Evolutionary conservation across 2,113 vertebrate genomes (phyloP), one percentile per base, ranked within the genome.

Genomic region (Probosciger aterrimus): DNA sequence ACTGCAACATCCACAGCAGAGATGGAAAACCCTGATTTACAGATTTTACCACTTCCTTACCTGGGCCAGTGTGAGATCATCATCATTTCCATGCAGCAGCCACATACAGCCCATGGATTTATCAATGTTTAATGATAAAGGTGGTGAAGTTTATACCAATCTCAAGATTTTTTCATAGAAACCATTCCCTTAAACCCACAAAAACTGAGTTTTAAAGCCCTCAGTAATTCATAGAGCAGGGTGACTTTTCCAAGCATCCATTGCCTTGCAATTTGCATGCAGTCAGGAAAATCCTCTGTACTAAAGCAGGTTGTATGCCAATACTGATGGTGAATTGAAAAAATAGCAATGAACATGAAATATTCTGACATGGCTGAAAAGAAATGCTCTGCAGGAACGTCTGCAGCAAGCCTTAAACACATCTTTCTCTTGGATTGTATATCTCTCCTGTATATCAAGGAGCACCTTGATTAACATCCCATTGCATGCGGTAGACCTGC

Each of bases 401-500:
- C 35, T 82, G 44, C 43, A 50, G 37, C 60, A 57, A 94, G 73
- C 15, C 41, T 50, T 46, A 18, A 41, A 55, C 19, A 3, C 30
- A 33, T 57, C 79, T 79, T 69, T 68, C 53, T 28, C 24, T 17
- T 2, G 1, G 17, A 27, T 9, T 44, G 41, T 23, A 17, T 50
- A 74, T 55, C 67, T n/a, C n/a, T n/a, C n/a, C n/a, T 44, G 41
- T 23, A 17, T 50, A 74, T 55, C 67, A 50, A 60, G 47, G 60
- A 43, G 35, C 8, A 6, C 60, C 55, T n/a, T 62, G 65, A 71
- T 44, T 24, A 47, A 53, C 46, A 3, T 1, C 14, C 4, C 39
- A 6, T 11, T 43, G 41, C 14, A 4, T 4, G 2, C 1, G 0
- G 64, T 3, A 71, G 64, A 43, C 16, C 22, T 14, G 39, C 3